Base-by-base conservation (phyloP, 2,113 vertebrate species). In the Elephantulus edwardii region DNA sequence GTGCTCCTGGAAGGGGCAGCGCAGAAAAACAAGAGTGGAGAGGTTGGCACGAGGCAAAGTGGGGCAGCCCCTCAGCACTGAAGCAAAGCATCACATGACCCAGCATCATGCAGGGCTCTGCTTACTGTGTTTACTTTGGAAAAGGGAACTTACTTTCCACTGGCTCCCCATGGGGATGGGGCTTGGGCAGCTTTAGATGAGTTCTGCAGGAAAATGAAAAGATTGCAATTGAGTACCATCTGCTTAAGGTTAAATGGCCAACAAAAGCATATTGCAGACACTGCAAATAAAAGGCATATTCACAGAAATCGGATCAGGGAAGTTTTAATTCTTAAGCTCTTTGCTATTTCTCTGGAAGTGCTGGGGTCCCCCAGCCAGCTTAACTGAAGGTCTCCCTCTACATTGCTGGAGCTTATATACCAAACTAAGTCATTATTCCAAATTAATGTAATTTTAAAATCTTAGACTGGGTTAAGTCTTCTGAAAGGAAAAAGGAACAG, bases 181-280 rank as follows among this genome's bases (percentile, higher is more conserved):
- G 97, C 97, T 81, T 98, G 97, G 97, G 98, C 97, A 95, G 98
- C 97, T 98, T 99, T 99, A 58, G 99, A 98, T 88, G 99, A 98
- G 95, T 97, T 98, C 99, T 99, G 98, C 85, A 95, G 95, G 93
- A 48, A 97, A 88, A 95, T 56, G 93, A 82, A 91, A 62, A 94
- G 9, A 90, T 2, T 7, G 62, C 56, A 44, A 77, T 44, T 96
- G 70, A 80, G 90, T 70, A 6, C n/a, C 74, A 74, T 75, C 93
- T 62, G 90, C 89, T 17, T 60, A 62, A 56, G 62, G 40, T 17
- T 30, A 6, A 66, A 46, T 6, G 38, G 64, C 2, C 2, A 11
- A 38, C 28, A 30, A 0, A 1, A 42, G 52, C 22, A 26, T 17
- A 62, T 1, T 17, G 58, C 33, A 70, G 79, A 70, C 24, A 28